phyloP scores from a whole-genome alignment of 2,888 invertebrate species.

The Rotaria magnacalcarata region DNA sequence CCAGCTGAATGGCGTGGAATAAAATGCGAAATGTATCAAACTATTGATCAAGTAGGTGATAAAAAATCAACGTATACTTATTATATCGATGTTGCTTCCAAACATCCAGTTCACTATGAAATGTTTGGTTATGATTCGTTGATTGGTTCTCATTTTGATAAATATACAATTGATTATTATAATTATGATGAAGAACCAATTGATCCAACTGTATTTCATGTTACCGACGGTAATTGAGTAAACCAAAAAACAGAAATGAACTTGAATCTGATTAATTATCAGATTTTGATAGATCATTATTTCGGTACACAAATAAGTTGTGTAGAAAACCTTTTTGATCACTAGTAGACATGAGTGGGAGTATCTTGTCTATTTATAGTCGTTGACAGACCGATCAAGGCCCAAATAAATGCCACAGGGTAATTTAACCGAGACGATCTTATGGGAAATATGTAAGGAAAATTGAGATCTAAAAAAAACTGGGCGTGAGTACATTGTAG shows the following conservation, averaged over 20 bases:
- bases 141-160: slow-evolving; percentile 90
- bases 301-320: too few relatives aligned
- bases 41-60: slow-evolving; percentile 68
- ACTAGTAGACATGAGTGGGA: too few relatives aligned
- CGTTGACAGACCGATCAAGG: too few relatives aligned
- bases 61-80: slow-evolving; percentile 82
- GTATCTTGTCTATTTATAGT: too few relatives aligned
- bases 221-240: slow-evolving; percentile 24
- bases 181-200: slow-evolving; percentile 55
- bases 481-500: too few relatives aligned
- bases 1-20: slow-evolving; percentile 67
- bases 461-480: too few relatives aligned
- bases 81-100: slow-evolving; percentile 67
- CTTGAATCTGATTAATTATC: too few relatives aligned
- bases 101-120: slow-evolving; percentile 72
- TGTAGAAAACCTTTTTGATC: too few relatives aligned
- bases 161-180: slow-evolving; percentile 79
- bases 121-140: slow-evolving; percentile 87
- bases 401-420: too few relatives aligned
- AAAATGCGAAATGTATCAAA: slow-evolving; percentile 73
- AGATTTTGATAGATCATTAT: too few relatives aligned
- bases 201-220: slow-evolving; percentile 38
- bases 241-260: not conserved
- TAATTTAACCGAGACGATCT: too few relatives aligned
- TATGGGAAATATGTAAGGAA: too few relatives aligned